Evolutionary conservation across 2,113 vertebrate genomes (phyloP).

Genomic region (Microtus ochrogaster): DNA sequence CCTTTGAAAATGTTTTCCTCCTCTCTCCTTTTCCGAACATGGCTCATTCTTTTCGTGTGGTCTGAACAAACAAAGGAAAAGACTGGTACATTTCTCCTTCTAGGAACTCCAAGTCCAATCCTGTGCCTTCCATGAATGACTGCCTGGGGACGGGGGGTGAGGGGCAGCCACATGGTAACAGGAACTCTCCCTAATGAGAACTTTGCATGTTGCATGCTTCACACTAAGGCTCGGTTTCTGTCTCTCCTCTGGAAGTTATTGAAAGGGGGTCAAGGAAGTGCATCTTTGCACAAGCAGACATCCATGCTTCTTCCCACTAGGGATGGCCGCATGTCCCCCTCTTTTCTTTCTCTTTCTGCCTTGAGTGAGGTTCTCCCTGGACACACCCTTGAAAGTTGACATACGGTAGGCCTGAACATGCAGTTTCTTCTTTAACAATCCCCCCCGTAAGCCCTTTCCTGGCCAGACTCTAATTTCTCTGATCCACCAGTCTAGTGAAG

Average conservation of each 20-base stretch:
- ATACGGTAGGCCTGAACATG: accelerated
- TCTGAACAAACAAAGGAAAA: not conserved
- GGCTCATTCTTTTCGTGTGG: not conserved
- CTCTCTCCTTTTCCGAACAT: not conserved
- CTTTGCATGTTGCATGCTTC: not conserved
- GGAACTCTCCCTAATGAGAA: no score
- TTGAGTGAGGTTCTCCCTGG: not conserved
- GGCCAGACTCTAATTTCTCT: not conserved
- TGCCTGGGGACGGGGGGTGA: not conserved
- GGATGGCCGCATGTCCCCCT: accelerated
- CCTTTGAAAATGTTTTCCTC: not conserved
- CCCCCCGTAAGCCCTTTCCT: not conserved
- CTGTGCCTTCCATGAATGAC: not conserved
- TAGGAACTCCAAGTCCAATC: not conserved
- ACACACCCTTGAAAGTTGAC: not conserved
- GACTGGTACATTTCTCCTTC: not conserved
- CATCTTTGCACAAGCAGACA: not conserved
- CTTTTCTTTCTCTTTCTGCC: not conserved
- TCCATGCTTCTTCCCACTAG: not conserved
- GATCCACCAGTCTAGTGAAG: not conserved
- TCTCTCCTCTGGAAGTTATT: not conserved
- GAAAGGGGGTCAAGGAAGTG: not conserved
- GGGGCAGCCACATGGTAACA: not conserved
- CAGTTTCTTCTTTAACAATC: not conserved
- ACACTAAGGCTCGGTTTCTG: not conserved